Percentiles rank a stretch among this genome's conserved stretches.
These are phyloP conservation scores for Sphenodon punctatus DNA, from an alignment of 2,797 vertebrate species.

Conservation along the genomic window DNA sequence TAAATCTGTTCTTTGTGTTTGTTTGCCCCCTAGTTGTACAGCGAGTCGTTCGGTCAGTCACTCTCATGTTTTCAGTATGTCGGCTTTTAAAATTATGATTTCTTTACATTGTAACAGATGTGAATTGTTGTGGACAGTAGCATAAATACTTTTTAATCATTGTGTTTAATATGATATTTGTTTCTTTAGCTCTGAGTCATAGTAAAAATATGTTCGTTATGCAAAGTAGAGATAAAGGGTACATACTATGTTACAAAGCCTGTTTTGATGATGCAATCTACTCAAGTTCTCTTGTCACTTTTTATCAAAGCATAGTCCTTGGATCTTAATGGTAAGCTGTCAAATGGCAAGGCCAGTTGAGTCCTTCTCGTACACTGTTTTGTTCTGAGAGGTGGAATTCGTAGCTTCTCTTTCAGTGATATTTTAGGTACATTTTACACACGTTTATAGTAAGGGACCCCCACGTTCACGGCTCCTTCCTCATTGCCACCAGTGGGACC, in stretches of 20 bases:
- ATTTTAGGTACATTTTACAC: too few species aligned
- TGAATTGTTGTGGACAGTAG: background rate
- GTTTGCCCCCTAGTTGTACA: slow-evolving; percentile 25
- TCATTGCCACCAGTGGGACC: too few species aligned
- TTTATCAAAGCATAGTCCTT: background rate
- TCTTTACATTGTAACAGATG: background rate
- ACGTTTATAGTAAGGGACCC: too few species aligned
- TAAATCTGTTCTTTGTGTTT: background rate
- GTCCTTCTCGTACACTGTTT: background rate
- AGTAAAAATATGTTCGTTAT: background rate
- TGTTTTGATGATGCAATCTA: background rate
- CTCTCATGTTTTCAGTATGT: too few species aligned
- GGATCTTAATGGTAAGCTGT: background rate
- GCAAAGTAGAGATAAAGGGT: background rate
- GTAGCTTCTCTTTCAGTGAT: background rate
- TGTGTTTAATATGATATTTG: background rate
- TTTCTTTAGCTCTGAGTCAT: background rate
- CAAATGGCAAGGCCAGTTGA: background rate
- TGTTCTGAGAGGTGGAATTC: background rate
- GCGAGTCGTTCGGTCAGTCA: too few species aligned
- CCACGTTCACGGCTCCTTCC: too few species aligned
- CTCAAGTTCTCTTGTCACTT: background rate
- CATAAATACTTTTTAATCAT: background rate
- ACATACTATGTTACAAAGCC: background rate
- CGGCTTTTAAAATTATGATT: too few species aligned